Conservation (phyloP, 1,140 invertebrate species). For the Drosophila gunungcola region DNA sequence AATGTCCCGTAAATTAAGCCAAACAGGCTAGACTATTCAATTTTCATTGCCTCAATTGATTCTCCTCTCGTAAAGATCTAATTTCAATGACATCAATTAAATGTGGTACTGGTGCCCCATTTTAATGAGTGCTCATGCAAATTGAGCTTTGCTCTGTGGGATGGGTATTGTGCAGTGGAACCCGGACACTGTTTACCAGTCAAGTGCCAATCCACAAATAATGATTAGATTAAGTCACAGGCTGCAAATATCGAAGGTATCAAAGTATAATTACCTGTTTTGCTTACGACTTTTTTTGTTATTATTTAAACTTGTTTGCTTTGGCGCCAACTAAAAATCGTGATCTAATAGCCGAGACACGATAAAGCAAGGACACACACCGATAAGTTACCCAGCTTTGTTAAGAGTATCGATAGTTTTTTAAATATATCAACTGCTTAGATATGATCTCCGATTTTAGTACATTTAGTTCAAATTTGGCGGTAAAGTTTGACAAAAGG, state of each 20-base stretch:
- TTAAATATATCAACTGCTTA: too few species aligned
- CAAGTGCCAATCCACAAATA: slow-evolving; percentile 14
- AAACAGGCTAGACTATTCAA: neutral
- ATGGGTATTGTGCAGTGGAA: slow-evolving; percentile 7
- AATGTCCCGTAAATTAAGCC: neutral
- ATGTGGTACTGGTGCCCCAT: slow-evolving; percentile 3
- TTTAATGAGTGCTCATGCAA: neutral
- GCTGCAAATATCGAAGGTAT: neutral
- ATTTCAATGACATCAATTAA: slow-evolving; percentile 21
- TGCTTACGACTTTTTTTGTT: slow-evolving; percentile 3
- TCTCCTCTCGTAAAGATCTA: slow-evolving; percentile 8
- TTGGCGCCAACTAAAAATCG: neutral
- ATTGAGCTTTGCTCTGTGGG: neutral
- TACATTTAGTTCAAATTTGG: neutral
- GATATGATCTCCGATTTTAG: too few species aligned
- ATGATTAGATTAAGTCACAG: slow-evolving; percentile 5
- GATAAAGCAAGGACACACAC: too few species aligned
- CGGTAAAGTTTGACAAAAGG: too few species aligned
- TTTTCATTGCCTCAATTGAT: neutral
- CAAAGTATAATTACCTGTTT: slow-evolving; percentile 3
- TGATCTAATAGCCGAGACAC: neutral
- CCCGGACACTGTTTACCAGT: slow-evolving; percentile 15
- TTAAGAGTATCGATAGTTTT: too few species aligned
- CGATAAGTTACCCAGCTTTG: too few species aligned
- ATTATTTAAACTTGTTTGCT: slow-evolving; percentile 16